Conservation (phyloP, 2,113 vertebrate species). For the Ailuropoda melanoleuca region DNA sequence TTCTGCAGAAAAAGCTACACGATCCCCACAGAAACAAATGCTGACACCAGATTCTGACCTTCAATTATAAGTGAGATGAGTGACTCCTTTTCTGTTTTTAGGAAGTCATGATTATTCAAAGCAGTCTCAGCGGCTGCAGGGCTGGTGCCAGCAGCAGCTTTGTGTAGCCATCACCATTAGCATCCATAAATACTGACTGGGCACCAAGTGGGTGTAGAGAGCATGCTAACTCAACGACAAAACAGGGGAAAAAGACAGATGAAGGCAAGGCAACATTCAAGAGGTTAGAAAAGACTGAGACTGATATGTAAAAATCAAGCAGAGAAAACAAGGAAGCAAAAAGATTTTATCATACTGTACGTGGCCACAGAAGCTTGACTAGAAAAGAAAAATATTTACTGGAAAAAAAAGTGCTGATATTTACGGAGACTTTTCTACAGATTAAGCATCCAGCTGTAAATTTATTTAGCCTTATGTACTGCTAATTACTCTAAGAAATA, state of each 20-base stretch:
- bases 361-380: background rate
- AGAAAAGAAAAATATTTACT: background rate
- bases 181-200: constrained; percentile 67
- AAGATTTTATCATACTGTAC: background rate
- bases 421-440: constrained; percentile 11
- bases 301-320: background rate
- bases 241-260: constrained; percentile 1
- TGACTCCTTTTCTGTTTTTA: constrained; percentile 60
- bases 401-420: background rate
- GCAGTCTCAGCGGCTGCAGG: constrained; percentile 56
- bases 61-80: constrained; percentile 60
- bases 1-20: constrained; percentile 47
- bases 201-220: constrained; percentile 19
- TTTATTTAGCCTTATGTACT: constrained; percentile 16
- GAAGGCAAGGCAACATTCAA: constrained; percentile 1
- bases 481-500: background rate
- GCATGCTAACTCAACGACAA: constrained; percentile 50
- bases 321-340: background rate
- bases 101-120: constrained; percentile 69
- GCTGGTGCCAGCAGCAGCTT: constrained; percentile 62
- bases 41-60: constrained; percentile 72
- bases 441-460: constrained; percentile 26
- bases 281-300: constrained; percentile 13
- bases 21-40: constrained; percentile 64
- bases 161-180: constrained; percentile 68